phyloP scores from a whole-genome alignment of 2,888 invertebrate genomes.

The Aphidius colemani region DNA sequence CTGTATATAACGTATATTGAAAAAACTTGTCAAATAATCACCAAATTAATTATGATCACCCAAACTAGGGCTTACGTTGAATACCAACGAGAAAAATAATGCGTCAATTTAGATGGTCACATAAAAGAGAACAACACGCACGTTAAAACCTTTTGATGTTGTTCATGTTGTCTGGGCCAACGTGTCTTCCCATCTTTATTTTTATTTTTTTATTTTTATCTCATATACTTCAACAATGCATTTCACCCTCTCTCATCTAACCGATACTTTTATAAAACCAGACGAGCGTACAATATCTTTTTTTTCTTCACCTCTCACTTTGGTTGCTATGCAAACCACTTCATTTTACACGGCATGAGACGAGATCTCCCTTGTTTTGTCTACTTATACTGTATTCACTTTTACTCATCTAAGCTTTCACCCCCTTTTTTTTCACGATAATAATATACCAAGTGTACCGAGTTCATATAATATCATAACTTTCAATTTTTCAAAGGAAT shows the following conservation, averaged over 20 bases:
- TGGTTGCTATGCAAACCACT: conserved; percentile 20
- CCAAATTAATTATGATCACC: conserved; percentile 6
- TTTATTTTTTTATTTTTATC: background rate
- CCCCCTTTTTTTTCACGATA: too few species aligned
- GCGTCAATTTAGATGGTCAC: conserved; percentile 8
- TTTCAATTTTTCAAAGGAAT: too few species aligned
- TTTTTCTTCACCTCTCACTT: background rate
- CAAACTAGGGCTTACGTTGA: background rate
- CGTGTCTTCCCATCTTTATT: background rate
- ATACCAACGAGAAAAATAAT: background rate
- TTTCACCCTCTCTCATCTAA: too few species aligned
- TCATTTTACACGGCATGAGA: conserved; percentile 17
- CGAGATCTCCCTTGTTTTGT: conserved; percentile 14
- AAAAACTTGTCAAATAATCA: too few species aligned
- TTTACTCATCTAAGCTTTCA: conserved; percentile 11
- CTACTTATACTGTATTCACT: conserved; percentile 23
- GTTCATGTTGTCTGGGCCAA: conserved; percentile 15
- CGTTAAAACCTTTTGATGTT: conserved; percentile 9
- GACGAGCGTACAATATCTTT: conserved; percentile 14
- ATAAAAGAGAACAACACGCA: background rate
- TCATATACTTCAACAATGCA: background rate
- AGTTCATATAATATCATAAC: too few species aligned
- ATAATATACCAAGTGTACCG: too few species aligned
- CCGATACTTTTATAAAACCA: background rate
- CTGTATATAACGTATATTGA: too few species aligned